Conservation (phyloP, 2,113 vertebrate genomes). For the Cyanoderma ruficeps region DNA sequence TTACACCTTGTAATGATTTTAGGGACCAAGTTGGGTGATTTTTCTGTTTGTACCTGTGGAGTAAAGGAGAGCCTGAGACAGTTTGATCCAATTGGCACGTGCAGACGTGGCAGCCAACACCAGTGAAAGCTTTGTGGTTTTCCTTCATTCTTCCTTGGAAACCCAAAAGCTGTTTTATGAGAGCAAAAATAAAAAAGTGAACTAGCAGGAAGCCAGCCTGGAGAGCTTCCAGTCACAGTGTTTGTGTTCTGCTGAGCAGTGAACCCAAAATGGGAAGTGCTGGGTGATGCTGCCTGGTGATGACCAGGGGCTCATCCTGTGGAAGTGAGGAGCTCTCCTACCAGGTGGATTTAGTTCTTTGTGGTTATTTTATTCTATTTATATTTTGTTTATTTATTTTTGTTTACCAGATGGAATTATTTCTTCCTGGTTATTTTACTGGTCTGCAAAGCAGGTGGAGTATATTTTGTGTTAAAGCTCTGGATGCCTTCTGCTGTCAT, state of each 20-base stretch:
- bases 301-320: neutral
- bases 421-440: neutral
- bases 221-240: neutral
- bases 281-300: neutral
- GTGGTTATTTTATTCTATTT: neutral
- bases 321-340: neutral
- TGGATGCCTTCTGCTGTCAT: neutral
- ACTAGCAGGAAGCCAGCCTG: neutral
- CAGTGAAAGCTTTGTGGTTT: neutral
- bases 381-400: too few relatives aligned
- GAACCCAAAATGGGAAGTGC: neutral
- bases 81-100: accelerated
- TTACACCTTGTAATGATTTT: neutral
- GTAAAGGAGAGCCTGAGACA: neutral
- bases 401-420: neutral
- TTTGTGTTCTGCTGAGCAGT: neutral
- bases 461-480: neutral
- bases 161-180: neutral
- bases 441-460: neutral
- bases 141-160: neutral
- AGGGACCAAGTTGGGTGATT: neutral
- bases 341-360: neutral
- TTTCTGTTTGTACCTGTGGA: neutral
- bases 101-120: neutral
- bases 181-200: neutral